A percentile compares a stretch with the other conserved stretches of the same genome.
phyloP scores from a whole-genome alignment of 2,113 vertebrate species.

The Mormoops blainvillei region DNA sequence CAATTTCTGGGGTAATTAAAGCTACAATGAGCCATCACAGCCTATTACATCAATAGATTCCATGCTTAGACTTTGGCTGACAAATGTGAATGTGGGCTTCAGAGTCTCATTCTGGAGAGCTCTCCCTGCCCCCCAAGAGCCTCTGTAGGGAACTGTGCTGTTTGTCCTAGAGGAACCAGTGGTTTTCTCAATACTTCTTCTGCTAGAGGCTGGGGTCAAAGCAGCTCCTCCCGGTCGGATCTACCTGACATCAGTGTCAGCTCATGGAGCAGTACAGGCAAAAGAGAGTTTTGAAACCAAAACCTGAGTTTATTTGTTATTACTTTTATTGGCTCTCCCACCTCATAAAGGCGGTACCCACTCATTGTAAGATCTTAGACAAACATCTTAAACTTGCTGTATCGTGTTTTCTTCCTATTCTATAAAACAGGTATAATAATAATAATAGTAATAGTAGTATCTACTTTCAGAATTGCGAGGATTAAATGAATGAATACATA shows the following conservation, averaged over 20 bases:
- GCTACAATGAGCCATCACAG: background rate
- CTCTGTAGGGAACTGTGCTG: background rate
- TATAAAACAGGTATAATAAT: background rate
- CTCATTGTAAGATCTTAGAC: background rate
- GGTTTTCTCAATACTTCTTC: background rate
- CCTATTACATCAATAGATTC: background rate
- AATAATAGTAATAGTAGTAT: background rate
- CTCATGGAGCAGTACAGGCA: background rate
- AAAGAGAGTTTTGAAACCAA: background rate
- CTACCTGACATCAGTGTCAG: background rate
- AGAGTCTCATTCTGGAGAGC: background rate
- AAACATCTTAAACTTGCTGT: background rate
- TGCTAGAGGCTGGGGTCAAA: background rate
- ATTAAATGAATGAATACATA: background rate
- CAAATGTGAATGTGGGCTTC: background rate
- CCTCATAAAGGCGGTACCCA: background rate
- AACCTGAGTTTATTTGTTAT: background rate
- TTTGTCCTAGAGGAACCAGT: background rate
- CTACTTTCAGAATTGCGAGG: background rate
- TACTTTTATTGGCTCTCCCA: background rate
- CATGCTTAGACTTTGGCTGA: background rate
- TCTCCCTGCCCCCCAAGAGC: background rate
- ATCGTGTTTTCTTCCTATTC: background rate
- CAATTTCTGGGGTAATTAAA: background rate
- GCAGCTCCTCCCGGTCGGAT: background rate